phyloP scores from a whole-genome alignment of 2,797 vertebrate species.

The Ctenopoma multispine region DNA sequence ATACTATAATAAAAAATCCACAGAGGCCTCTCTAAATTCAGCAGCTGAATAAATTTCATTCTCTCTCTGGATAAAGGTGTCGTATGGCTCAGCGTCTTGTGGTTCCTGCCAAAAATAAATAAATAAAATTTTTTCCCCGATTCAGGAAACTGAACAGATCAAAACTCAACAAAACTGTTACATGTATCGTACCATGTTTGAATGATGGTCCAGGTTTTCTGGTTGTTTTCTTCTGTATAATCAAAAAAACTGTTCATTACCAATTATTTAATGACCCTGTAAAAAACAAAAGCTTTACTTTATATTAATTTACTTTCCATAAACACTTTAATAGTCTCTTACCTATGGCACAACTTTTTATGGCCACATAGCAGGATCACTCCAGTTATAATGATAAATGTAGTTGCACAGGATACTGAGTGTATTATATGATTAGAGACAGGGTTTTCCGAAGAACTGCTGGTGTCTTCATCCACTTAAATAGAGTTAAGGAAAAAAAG shows the following conservation, averaged over 20 bases:
- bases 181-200: not conserved
- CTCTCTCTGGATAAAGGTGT: conserved; percentile 14
- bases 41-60: conserved; percentile 9
- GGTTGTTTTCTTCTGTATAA: not conserved
- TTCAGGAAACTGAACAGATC: not conserved
- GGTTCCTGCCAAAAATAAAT: conserved; percentile 11
- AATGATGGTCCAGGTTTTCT: rapidly evolving
- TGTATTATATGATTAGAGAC: no score
- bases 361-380: not conserved
- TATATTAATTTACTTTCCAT: not conserved
- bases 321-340: not conserved
- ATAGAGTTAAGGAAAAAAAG: no score
- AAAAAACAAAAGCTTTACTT: not conserved
- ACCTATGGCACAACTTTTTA: conserved; percentile 7
- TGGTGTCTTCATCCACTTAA: no score
- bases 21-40: not conserved
- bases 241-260: not conserved
- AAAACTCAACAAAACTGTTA: rapidly evolving
- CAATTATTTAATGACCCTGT: not conserved
- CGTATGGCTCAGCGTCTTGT: conserved; percentile 17
- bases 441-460: no score
- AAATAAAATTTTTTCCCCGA: no score
- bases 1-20: not conserved
- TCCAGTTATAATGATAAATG: no score
- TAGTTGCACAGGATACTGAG: no score